Base-by-base conservation (phyloP, 2,113 vertebrate species). In the Gasterosteus aculeatus region DNA sequence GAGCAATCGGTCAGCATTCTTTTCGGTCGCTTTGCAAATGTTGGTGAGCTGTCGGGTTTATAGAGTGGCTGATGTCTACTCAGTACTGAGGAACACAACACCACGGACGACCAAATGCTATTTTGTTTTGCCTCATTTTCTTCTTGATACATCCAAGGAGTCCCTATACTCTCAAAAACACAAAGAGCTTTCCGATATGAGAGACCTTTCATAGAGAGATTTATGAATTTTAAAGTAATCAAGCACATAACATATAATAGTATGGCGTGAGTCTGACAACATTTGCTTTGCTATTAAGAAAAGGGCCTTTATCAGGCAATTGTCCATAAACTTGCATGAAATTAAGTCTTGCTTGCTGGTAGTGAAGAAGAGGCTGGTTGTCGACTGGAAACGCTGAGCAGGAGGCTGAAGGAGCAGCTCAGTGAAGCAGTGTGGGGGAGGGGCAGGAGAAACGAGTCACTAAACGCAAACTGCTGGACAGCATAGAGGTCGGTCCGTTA, bases 361-460 rank as follows among this genome's bases (percentile, higher is more conserved):
- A 10, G n/a, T 62, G n/a, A 51, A 47, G 39, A 68, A 69, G 44
- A 35, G 16, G 44, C 44, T 39, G 65, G 68, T 33, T 73, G 70
- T 54, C 29, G 71, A 33, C 39, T 57, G 56, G 42, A 77, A 26
- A 26, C 22, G 22, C 22, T 26, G 72, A 69, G 69, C 67, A 15
- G 54, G 60, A 47, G 42, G 73, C 61, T 64, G 62, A 38, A 35
- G 65, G 47, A 46, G 72, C 70, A 78, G 56, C 47, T 74, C 66
- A 69, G 77, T 62, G 69, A 49, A 68, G 61, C 33, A n/a, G 78
- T 61, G 41, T 62, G 14, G 68, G 67, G 72, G 63, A 64, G 42
- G 75, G 67, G 69, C 26, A 5, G 54, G 35, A 10, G n/a, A 54
- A 49, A 46, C 11, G 10, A 51, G 66, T 67, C 70, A 35, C 54